Evolutionary conservation across 2,113 vertebrate genomes (phyloP).

Genomic region (Halichoeres trimaculatus): DNA sequence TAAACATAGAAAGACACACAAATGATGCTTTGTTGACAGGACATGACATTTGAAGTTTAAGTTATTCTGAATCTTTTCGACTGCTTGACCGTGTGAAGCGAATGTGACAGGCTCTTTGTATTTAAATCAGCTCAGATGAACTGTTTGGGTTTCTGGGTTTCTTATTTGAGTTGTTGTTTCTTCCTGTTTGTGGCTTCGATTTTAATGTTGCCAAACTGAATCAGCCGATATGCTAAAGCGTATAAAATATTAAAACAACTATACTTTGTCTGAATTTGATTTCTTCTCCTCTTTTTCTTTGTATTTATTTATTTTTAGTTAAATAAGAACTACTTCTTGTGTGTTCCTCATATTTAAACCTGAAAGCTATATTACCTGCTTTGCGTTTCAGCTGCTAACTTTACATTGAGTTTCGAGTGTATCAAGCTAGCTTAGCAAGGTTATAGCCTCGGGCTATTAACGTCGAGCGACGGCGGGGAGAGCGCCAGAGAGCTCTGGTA

Average conservation of each 20-base stretch:
- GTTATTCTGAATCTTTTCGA: constrained; percentile 46
- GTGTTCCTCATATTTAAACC: neutral
- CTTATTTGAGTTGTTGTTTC: constrained; percentile 43
- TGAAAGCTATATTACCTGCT: neutral
- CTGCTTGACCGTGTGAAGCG: constrained; percentile 36
- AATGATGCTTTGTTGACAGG: neutral
- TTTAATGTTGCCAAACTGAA: constrained; percentile 62
- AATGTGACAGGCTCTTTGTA: constrained; percentile 57
- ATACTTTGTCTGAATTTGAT: neutral
- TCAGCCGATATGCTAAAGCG: constrained; percentile 54
- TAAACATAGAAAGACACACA: constrained; percentile 9
- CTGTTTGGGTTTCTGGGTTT: constrained; percentile 33
- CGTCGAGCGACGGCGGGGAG: too few relatives aligned
- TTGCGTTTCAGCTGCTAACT: too few relatives aligned
- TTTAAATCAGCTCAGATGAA: constrained; percentile 40
- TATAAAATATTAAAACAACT: constrained; percentile 69
- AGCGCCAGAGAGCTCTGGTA: too few relatives aligned
- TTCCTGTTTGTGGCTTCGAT: constrained; percentile 42
- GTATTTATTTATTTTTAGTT: too few relatives aligned
- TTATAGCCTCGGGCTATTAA: too few relatives aligned
- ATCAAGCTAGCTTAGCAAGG: too few relatives aligned
- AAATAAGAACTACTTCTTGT: too few relatives aligned
- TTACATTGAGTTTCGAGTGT: too few relatives aligned
- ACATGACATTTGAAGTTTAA: constrained; percentile 37
- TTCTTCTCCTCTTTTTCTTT: too few relatives aligned